Conservation (phyloP, 2,113 vertebrate species). For the Dasypus novemcinctus region DNA sequence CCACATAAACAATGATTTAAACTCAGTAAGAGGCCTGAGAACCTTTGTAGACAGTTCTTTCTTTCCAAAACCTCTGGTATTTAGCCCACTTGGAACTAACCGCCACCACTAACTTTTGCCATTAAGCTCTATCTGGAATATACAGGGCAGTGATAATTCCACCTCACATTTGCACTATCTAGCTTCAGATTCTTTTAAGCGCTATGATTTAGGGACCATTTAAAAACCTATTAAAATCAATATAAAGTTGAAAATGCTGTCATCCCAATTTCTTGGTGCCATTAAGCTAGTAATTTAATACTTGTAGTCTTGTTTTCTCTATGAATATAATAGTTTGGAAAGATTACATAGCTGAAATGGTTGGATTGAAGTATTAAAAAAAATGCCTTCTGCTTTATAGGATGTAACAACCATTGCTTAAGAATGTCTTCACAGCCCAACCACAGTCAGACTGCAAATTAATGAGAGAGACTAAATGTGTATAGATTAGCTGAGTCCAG, state of each 20-base stretch:
- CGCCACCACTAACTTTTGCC: background rate
- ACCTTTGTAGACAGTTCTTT: background rate
- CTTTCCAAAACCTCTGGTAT: background rate
- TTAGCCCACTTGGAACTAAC: background rate
- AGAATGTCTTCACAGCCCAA: background rate
- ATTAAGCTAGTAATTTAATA: background rate
- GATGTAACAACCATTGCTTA: background rate
- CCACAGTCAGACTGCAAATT: background rate
- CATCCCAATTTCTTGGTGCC: background rate
- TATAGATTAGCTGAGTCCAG: too few species aligned
- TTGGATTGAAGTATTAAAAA: background rate
- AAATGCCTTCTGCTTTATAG: background rate
- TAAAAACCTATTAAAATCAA: background rate
- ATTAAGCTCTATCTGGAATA: background rate
- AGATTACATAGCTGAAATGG: background rate
- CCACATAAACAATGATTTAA: background rate
- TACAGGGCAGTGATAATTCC: fast-evolving
- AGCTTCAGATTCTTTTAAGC: background rate
- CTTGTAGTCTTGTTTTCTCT: background rate
- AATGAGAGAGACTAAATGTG: background rate
- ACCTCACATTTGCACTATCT: background rate
- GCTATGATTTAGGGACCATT: background rate
- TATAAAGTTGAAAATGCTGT: background rate
- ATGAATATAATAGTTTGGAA: background rate
- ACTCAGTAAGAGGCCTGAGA: background rate